A percentile compares a stretch with the other conserved stretches of the same genome.
phyloP scores from a whole-genome alignment of 2,888 invertebrate genomes.

The Parnassius mnemosyne region DNA sequence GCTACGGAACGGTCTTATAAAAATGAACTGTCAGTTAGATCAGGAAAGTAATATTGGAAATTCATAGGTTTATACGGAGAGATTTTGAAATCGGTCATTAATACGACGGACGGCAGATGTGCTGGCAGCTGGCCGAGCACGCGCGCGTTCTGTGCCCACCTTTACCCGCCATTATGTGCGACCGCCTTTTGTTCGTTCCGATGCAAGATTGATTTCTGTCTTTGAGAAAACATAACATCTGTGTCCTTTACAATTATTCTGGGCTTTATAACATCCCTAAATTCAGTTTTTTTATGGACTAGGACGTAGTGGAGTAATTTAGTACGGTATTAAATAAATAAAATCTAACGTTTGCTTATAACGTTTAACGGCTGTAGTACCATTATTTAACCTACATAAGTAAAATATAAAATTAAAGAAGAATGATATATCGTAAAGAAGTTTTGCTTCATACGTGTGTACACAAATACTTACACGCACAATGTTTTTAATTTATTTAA shows the following conservation, averaged over 20 bases:
- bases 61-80: conserved; percentile 27
- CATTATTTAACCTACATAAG: too few relatives aligned
- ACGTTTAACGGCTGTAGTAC: too few relatives aligned
- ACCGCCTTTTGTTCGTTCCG: conserved; percentile 39
- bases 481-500: too few relatives aligned
- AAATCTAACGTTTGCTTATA: too few relatives aligned
- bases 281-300: too few relatives aligned
- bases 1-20: not conserved
- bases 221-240: conserved; percentile 26
- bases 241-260: not conserved
- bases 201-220: conserved; percentile 38
- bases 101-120: conserved; percentile 38
- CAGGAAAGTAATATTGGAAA: conserved; percentile 1
- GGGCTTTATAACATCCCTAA: too few relatives aligned
- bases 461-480: too few relatives aligned
- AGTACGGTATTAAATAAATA: too few relatives aligned
- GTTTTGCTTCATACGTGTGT: too few relatives aligned
- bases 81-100: conserved; percentile 26
- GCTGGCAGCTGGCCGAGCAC: conserved; percentile 43
- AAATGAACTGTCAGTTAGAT: not conserved
- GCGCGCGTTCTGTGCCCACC: conserved; percentile 35
- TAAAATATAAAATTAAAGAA: too few relatives aligned
- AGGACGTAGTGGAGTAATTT: too few relatives aligned
- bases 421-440: too few relatives aligned
- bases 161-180: conserved; percentile 37